Percentiles rank a stretch among this genome's conserved stretches.
Conservation (phyloP, 2,797 vertebrate genomes). For the Craterocephalus amniculus region DNA sequence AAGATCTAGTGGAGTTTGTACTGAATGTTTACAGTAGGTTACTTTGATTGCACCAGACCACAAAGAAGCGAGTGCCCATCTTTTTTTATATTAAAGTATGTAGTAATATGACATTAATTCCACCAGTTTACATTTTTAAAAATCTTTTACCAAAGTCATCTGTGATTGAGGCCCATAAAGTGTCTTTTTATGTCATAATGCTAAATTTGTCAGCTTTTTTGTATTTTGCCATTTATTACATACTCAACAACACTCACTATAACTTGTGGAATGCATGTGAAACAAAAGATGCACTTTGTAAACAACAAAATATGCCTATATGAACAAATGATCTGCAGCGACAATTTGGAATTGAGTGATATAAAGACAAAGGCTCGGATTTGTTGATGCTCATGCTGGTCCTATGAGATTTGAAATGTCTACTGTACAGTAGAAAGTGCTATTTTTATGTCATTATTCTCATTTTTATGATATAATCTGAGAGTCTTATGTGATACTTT, state of each 20-base stretch:
- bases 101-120: not conserved
- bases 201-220: not conserved
- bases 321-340: not conserved
- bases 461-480: not conserved
- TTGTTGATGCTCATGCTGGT: not conserved
- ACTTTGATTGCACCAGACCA: not conserved
- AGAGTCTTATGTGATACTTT: not conserved
- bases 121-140: not conserved
- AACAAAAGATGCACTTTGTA: not conserved
- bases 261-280: too few relatives aligned
- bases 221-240: too few relatives aligned
- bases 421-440: not conserved
- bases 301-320: not conserved
- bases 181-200: not conserved
- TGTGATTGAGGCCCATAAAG: not conserved
- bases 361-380: not conserved
- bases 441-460: too few relatives aligned
- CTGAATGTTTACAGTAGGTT: slow-evolving; percentile 2
- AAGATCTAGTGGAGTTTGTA: slow-evolving; percentile 10
- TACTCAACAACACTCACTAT: too few relatives aligned
- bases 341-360: not conserved
- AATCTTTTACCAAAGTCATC: not conserved
- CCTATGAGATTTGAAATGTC: not conserved
- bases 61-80: not conserved
- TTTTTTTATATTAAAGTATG: not conserved